Evolutionary conservation across 2,888 invertebrate genomes (phyloP).

Genomic region (Tetropium fuscum): DNA sequence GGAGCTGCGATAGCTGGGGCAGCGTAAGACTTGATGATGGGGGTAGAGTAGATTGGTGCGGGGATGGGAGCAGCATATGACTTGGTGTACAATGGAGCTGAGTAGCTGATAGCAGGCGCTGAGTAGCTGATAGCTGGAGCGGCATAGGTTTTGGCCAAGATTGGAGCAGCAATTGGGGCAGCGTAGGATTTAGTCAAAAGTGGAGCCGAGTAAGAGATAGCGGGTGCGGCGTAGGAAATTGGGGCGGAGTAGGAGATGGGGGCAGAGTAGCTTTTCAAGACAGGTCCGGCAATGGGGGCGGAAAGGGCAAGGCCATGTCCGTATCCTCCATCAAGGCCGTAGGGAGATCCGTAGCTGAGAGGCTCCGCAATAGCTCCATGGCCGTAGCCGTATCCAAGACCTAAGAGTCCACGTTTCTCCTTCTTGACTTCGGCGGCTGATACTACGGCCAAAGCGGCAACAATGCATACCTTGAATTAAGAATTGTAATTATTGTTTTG

Average conservation of each 20-base stretch:
- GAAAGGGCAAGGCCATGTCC: conserved; percentile 22
- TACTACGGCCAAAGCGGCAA: conserved; percentile 43
- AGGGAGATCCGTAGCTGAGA: conserved; percentile 30
- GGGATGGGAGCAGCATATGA: conserved; percentile 42
- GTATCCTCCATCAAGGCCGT: conserved; percentile 14
- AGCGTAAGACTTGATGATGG: conserved; percentile 5
- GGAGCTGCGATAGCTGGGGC: conserved; percentile 29
- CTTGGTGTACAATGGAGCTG: conserved; percentile 24
- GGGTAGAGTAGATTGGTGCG: conserved; percentile 29
- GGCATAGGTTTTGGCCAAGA: conserved; percentile 7
- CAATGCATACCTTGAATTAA: conserved; percentile 35
- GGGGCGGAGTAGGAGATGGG: conserved; percentile 41
- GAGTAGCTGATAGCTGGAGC: conserved; percentile 20
- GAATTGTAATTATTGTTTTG: neutral
- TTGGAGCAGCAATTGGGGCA: conserved; percentile 20
- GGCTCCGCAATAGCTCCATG: conserved; percentile 15
- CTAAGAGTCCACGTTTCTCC: conserved; percentile 50
- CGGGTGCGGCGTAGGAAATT: conserved; percentile 33
- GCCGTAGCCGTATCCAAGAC: conserved; percentile 47
- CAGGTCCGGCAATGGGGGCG: conserved; percentile 31
- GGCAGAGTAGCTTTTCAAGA: conserved; percentile 33
- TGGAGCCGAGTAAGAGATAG: conserved; percentile 38
- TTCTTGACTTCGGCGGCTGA: conserved; percentile 42
- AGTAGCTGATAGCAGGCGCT: conserved; percentile 11
- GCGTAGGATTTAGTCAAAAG: conserved; percentile 38